Conservation (phyloP, 2,888 invertebrate species). For the Tyria jacobaeae region DNA sequence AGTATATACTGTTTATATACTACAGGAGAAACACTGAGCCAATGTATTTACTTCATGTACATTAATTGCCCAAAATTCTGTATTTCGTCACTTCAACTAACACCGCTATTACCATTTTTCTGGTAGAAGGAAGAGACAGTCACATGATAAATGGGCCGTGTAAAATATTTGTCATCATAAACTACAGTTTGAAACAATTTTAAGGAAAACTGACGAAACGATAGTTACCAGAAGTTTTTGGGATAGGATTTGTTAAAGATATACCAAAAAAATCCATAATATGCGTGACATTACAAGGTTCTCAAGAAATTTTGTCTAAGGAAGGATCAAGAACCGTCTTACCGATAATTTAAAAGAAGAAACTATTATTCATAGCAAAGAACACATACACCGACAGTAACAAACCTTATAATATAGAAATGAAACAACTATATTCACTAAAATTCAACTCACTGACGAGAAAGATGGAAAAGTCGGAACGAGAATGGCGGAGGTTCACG, state of each 20-base stretch:
- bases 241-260: conserved; percentile 15
- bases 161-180: conserved; percentile 17
- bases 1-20: neutral
- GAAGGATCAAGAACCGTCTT: conserved; percentile 67
- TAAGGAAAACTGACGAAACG: conserved; percentile 20
- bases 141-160: conserved; percentile 65
- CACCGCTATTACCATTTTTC: neutral
- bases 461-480: conserved; percentile 83
- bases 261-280: conserved; percentile 37
- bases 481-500: conserved; percentile 85
- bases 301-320: conserved; percentile 54
- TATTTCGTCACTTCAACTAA: neutral
- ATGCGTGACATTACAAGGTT: conserved; percentile 59
- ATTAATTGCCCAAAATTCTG: neutral
- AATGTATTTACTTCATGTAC: neutral
- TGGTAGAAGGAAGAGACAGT: conserved; percentile 36
- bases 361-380: conserved; percentile 54
- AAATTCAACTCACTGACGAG: conserved; percentile 82
- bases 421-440: conserved; percentile 52
- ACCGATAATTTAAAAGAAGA: conserved; percentile 56
- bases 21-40: neutral
- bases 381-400: conserved; percentile 67
- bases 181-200: conserved; percentile 1
- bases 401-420: conserved; percentile 51
- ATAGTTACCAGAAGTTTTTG: conserved; percentile 11